Conservation (phyloP, 2,113 vertebrate species). For the Zosterops japonicus region DNA sequence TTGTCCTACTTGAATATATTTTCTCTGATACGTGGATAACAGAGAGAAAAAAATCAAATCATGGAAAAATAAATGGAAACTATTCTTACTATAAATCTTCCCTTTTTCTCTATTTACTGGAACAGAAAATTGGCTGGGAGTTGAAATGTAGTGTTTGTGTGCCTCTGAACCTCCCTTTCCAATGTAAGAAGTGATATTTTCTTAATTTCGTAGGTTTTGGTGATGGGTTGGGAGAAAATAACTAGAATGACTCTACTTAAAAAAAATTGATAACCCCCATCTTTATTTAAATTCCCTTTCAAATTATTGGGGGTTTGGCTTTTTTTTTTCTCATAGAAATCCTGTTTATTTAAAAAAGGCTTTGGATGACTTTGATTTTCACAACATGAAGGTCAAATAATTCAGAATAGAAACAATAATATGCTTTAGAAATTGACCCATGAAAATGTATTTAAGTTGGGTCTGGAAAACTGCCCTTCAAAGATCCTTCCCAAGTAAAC, state of each 20-base stretch:
- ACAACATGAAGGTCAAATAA: conserved; percentile 56
- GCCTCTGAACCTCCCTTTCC: neutral
- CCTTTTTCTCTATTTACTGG: neutral
- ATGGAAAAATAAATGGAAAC: conserved; percentile 19
- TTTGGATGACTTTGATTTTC: conserved; percentile 55
- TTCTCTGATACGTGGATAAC: neutral
- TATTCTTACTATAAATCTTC: conserved; percentile 34
- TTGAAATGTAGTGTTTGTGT: neutral
- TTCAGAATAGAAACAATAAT: conserved; percentile 44
- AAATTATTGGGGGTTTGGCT: neutral
- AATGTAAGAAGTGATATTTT: conserved; percentile 38
- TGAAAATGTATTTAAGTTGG: conserved; percentile 12
- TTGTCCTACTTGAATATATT: neutral
- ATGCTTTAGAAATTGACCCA: conserved; percentile 38
- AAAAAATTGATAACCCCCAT: neutral
- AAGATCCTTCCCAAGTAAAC: conserved; percentile 46
- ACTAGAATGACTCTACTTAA: neutral
- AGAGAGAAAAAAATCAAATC: neutral
- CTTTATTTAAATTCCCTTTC: neutral
- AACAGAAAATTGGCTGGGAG: conserved; percentile 27
- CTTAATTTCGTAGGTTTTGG: conserved; percentile 2
- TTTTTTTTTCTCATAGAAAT: neutral
- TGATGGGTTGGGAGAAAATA: neutral
- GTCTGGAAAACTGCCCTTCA: conserved; percentile 57
- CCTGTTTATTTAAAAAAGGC: conserved; percentile 23